Percentiles rank a stretch among this genome's conserved stretches.
These are phyloP conservation scores for Hipparchia semele DNA, from an alignment of 2,888 invertebrate species.

Conservation along the genomic window DNA sequence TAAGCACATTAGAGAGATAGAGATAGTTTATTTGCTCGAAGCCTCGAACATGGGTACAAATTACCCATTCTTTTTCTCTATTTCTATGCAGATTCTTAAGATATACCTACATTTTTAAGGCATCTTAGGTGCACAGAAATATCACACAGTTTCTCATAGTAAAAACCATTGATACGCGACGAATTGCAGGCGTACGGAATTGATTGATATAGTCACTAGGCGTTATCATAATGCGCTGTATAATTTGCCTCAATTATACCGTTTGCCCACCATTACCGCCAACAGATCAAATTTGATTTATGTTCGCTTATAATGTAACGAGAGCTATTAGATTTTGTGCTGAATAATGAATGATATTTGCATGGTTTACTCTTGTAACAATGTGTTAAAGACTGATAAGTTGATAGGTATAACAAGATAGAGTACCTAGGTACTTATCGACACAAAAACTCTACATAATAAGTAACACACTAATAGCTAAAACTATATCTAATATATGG, in stretches of 20 bases:
- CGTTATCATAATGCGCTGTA: constrained; percentile 55
- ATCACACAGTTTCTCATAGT: constrained; percentile 25
- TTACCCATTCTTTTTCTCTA: no score
- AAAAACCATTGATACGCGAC: constrained; percentile 27
- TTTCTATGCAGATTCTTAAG: no score
- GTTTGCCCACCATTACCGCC: constrained; percentile 40
- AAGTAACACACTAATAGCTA: no score
- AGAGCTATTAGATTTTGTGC: constrained; percentile 14
- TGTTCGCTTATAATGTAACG: constrained; percentile 20
- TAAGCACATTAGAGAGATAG: no score
- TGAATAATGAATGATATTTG: constrained; percentile 30
- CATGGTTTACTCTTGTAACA: constrained; percentile 8
- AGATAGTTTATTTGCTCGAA: no score
- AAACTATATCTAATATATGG: no score
- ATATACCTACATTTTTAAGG: no score
- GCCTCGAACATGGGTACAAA: no score
- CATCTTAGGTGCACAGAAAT: background rate
- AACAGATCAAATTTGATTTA: constrained; percentile 37
- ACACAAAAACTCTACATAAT: no score
- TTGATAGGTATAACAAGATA: background rate
- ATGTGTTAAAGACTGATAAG: constrained; percentile 2
- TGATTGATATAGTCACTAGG: constrained; percentile 48
- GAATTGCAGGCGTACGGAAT: constrained; percentile 45
- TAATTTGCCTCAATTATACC: constrained; percentile 51
- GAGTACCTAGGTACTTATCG: background rate